A percentile compares a stretch with the other conserved stretches of the same genome.
Evolutionary conservation across 2,113 vertebrate genomes (phyloP).

Genomic region (Oncorhynchus masou): DNA sequence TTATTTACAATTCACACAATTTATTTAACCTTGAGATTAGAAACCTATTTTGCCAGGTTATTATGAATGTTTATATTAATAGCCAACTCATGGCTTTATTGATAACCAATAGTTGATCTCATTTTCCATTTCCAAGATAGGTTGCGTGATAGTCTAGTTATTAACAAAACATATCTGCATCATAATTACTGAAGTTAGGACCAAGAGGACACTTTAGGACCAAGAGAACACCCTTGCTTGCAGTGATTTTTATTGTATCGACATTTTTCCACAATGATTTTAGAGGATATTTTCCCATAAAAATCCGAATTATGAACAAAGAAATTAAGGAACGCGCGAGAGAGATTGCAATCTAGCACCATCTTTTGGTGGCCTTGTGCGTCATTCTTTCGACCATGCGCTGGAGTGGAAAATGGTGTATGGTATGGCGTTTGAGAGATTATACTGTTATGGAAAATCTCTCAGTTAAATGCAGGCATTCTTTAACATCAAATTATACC

Average conservation of each 20-base stretch:
- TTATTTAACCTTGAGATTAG: neutral
- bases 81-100: neutral
- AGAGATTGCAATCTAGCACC: constrained; percentile 42
- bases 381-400: neutral
- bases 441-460: constrained; percentile 54
- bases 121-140: neutral
- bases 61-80: too few relatives aligned
- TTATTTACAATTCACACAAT: neutral
- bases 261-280: neutral
- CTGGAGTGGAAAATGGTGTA: constrained; percentile 30
- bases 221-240: neutral
- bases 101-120: neutral
- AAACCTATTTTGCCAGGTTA: too few relatives aligned
- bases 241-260: neutral
- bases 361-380: constrained; percentile 30
- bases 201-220: neutral
- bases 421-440: constrained; percentile 6
- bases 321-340: neutral
- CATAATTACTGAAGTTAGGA: neutral
- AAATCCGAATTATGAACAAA: neutral
- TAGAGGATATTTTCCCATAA: neutral
- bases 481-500: constrained; percentile 34
- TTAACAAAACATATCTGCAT: neutral
- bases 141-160: neutral
- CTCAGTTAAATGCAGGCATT: constrained; percentile 33